Evolutionary conservation across 2,888 invertebrate genomes (phyloP).

Genomic region (Metacarcinus magister): DNA sequence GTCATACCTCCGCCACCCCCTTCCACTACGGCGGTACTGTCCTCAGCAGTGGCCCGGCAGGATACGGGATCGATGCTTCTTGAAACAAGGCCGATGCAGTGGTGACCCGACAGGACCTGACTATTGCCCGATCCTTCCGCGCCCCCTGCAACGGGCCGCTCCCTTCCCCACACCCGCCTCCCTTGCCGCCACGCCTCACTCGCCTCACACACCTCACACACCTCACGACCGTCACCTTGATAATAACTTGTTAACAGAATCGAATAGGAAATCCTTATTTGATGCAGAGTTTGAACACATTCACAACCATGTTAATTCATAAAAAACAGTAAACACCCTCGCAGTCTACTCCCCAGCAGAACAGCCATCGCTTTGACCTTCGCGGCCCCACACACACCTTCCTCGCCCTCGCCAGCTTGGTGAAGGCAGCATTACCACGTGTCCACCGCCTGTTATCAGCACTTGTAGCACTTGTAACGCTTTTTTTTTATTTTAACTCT

Average conservation of each 20-base stretch:
- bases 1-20: constrained; percentile 20
- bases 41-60: constrained; percentile 28
- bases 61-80: constrained; percentile 28
- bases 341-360: background rate
- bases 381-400: background rate
- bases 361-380: background rate
- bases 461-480: background rate
- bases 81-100: constrained; percentile 39
- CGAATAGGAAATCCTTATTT: background rate
- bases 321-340: background rate
- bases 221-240: background rate
- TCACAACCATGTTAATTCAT: background rate
- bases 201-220: background rate
- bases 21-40: constrained; percentile 28
- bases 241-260: background rate
- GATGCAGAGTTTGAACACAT: background rate
- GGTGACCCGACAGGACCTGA: constrained; percentile 28
- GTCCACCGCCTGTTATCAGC: background rate
- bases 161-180: background rate
- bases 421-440: background rate
- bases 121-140: background rate
- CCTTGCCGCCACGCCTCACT: background rate
- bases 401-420: background rate
- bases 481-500: background rate
- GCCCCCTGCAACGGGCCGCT: background rate